Evolutionary conservation across 1,140 invertebrate species (phyloP), one percentile per base, ranked within the genome.

Genomic region (Drosophila pseudoobscura): DNA sequence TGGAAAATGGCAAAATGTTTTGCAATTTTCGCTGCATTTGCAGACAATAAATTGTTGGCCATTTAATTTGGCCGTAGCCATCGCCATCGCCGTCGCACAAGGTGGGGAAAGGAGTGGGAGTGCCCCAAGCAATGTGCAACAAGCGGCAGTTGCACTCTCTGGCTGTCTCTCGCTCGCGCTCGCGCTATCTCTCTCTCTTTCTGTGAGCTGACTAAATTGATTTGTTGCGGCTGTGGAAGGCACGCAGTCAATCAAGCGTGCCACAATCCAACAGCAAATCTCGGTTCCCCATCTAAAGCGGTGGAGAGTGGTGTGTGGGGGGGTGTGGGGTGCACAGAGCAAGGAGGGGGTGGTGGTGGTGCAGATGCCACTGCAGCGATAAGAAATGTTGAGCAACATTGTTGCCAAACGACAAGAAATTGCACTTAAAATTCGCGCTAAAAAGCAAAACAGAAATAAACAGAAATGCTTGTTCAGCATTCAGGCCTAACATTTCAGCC

Each of bases 171-270:
- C 62, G 61, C 66, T 26, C 24, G 5, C 41, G 26, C 66, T 26
- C 24, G 3, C 41, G 26, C n/a, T 15, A 24, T 66, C 43, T 61
- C 54, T 54, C 26, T 43, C 8, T 63, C 62, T 52, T 69, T 61
- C 62, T 64, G 65, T 61, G 60, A 54, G 69, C 57, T 59, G 69
- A 49, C 65, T 83, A 87, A 87, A 87, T 87, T 87, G 83, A 87
- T 87, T 88, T 87, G 83, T 87, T 87, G 83, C 80, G 75, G 83
- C 83, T 88, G 71, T 63, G 88, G 35, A 83, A 88, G 80, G 54
- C 78, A 65, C 76, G 60, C 78, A 80, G 69, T 83, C 83, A 87
- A 82, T 87, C 78, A 88, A 79, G 71, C 71, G 57, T 72, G 75
- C 82, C 52, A 63, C 73, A 78, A 65, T 68, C 57, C 44, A 8